Conservation (phyloP, 2,888 invertebrate species). For the Lysandra bellargus region DNA sequence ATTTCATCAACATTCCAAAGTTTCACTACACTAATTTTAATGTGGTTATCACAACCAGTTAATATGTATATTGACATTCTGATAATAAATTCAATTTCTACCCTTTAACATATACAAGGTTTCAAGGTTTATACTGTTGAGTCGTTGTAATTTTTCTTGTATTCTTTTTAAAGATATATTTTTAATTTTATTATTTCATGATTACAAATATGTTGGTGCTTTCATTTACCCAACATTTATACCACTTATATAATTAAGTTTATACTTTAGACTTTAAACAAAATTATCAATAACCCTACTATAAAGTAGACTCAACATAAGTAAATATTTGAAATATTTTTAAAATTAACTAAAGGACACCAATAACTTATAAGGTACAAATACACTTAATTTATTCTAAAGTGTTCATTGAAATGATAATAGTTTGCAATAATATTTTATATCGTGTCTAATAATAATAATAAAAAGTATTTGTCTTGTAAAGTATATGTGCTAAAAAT, state of each 20-base stretch:
- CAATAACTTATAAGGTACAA: neutral
- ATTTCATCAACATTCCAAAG: neutral
- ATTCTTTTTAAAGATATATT: neutral
- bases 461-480: neutral
- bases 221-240: neutral
- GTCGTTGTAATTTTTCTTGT: conserved; percentile 12
- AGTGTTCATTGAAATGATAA: neutral
- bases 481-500: neutral
- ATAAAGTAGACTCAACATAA: neutral
- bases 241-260: neutral
- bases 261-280: neutral
- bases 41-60: conserved; percentile 29
- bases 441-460: neutral
- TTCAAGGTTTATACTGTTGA: neutral
- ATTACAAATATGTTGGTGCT: neutral
- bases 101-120: conserved; percentile 20
- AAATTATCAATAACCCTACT: neutral
- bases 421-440: neutral
- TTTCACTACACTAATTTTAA: conserved; percentile 14
- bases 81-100: conserved; percentile 26
- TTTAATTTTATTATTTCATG: neutral
- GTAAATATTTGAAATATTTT: neutral
- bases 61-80: conserved; percentile 28
- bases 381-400: neutral
- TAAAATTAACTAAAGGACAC: neutral